Percentiles rank a stretch among this genome's conserved stretches.
phyloP scores from a whole-genome alignment of 2,888 invertebrate species.

The Pasiphila rectangulata region DNA sequence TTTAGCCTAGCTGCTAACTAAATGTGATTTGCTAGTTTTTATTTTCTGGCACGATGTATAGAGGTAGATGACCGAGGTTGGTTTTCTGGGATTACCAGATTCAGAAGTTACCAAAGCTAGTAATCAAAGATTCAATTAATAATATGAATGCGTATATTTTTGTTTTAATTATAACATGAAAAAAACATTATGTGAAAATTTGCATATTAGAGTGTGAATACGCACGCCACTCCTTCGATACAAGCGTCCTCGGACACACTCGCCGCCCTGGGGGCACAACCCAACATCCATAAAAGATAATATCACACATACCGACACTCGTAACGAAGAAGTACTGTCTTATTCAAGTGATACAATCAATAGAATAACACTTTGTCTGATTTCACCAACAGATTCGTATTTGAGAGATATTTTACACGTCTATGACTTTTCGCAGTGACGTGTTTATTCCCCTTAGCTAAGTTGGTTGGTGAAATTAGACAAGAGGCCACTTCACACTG shows the following conservation, averaged over 20 bases:
- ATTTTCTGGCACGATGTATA: no score
- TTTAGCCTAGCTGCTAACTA: slow-evolving; percentile 3
- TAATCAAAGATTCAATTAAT: slow-evolving; percentile 44
- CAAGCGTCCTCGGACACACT: slow-evolving; percentile 52
- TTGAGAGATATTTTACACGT: background rate
- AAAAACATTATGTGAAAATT: slow-evolving; percentile 73
- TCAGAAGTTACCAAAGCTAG: background rate
- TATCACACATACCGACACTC: slow-evolving; percentile 53
- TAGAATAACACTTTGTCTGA: slow-evolving; percentile 22
- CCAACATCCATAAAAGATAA: slow-evolving; percentile 44
- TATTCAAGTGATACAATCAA: slow-evolving; percentile 31
- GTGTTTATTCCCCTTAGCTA: background rate
- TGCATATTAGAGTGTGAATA: slow-evolving; percentile 64
- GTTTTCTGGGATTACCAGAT: no score
- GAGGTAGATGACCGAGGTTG: no score
- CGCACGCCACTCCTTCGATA: slow-evolving; percentile 57
- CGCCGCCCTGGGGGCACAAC: slow-evolving; percentile 55
- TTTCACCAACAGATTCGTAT: slow-evolving; percentile 13
- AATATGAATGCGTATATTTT: slow-evolving; percentile 76
- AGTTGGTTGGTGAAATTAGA: slow-evolving; percentile 11
- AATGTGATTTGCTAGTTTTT: background rate
- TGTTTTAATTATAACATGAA: slow-evolving; percentile 75
- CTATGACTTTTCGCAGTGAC: background rate
- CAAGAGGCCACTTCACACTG: slow-evolving; percentile 1
- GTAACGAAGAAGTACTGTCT: slow-evolving; percentile 54